These are phyloP conservation scores for Ginglymostoma cirratum DNA, from an alignment of 2,113 vertebrate genomes.

Conservation along the genomic window DNA sequence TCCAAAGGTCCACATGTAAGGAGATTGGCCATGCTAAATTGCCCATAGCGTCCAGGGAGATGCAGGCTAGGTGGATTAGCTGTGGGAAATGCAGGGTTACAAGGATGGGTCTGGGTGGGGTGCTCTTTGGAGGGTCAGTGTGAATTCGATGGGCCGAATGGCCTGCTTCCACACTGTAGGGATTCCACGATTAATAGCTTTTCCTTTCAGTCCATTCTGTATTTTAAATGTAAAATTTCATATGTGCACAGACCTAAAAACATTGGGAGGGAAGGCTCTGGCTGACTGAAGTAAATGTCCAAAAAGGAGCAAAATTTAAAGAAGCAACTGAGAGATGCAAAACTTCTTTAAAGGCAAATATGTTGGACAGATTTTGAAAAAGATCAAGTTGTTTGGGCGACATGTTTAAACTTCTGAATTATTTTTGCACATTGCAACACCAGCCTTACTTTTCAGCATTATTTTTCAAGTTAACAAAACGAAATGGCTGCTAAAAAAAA, in stretches of 20 bases:
- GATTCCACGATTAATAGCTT: too few species aligned
- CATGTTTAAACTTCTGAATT: not conserved
- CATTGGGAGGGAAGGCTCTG: not conserved
- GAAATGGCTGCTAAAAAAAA: not conserved
- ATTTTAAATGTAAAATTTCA: not conserved
- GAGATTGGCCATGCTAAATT: too few species aligned
- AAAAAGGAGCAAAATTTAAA: not conserved
- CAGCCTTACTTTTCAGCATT: not conserved
- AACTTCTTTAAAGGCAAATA: not conserved
- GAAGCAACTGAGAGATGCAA: not conserved
- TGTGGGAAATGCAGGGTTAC: too few species aligned
- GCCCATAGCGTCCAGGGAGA: too few species aligned
- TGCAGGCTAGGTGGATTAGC: too few species aligned
- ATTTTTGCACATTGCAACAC: not conserved
- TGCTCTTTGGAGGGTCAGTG: too few species aligned
- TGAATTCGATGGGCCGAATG: too few species aligned
- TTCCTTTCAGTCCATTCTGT: too few species aligned
- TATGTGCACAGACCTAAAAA: not conserved
- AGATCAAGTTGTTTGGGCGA: not conserved
- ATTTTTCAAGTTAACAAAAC: not conserved
- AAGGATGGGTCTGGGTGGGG: too few species aligned
- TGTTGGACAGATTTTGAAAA: not conserved
- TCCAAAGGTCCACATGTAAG: too few species aligned
- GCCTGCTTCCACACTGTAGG: too few species aligned
- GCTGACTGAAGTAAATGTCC: not conserved